A percentile compares a stretch with the other conserved stretches of the same genome.
phyloP scores from a whole-genome alignment of 2,888 invertebrate species.

The Panorpa germanica region DNA sequence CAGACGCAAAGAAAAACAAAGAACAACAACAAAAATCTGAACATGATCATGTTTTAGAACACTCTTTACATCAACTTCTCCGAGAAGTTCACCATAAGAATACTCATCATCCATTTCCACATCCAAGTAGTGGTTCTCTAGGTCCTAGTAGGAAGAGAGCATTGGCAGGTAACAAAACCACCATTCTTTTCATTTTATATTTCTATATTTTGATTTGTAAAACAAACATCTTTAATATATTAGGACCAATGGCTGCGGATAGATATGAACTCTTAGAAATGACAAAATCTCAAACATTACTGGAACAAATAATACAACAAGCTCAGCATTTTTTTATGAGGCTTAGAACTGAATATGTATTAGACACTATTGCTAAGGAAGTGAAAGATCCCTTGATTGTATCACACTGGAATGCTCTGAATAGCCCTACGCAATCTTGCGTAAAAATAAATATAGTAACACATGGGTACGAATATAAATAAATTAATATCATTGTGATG shows the following conservation, averaged over 20 bases:
- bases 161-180: slow-evolving; percentile 43
- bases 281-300: slow-evolving; percentile 77
- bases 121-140: slow-evolving; percentile 83
- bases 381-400: slow-evolving; percentile 89
- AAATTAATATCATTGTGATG: slow-evolving; percentile 5
- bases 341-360: slow-evolving; percentile 75
- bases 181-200: slow-evolving; percentile 7
- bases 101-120: slow-evolving; percentile 85
- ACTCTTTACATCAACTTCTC: slow-evolving; percentile 83
- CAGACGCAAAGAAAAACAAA: slow-evolving; percentile 34
- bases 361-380: slow-evolving; percentile 84
- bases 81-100: slow-evolving; percentile 84
- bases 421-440: slow-evolving; percentile 86
- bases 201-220: slow-evolving; percentile 7
- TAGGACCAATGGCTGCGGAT: slow-evolving; percentile 74
- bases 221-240: slow-evolving; percentile 9
- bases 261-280: slow-evolving; percentile 73
- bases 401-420: slow-evolving; percentile 90
- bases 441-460: slow-evolving; percentile 88
- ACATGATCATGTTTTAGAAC: slow-evolving; percentile 93
- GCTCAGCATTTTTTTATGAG: slow-evolving; percentile 91
- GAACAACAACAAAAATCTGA: slow-evolving; percentile 35
- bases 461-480: slow-evolving; percentile 40
- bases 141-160: slow-evolving; percentile 85
- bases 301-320: slow-evolving; percentile 91